These are phyloP conservation scores for Lysandra coridon DNA, from an alignment of 2,888 invertebrate genomes.

Conservation along the genomic window DNA sequence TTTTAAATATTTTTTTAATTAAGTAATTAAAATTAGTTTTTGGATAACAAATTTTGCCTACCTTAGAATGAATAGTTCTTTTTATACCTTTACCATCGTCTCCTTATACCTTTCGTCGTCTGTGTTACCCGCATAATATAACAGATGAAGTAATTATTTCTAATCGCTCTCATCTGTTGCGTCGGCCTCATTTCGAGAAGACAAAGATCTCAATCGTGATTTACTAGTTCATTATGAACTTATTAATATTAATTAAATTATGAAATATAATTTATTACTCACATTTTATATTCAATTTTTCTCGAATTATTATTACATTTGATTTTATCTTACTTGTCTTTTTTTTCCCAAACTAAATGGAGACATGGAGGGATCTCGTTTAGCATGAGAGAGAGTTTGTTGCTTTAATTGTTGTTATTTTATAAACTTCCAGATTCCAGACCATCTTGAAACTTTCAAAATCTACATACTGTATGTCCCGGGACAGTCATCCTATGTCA, in stretches of 20 bases:
- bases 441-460: background rate
- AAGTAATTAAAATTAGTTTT: too few relatives aligned
- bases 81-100: background rate
- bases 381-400: too few relatives aligned
- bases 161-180: slow-evolving; percentile 1
- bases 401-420: background rate
- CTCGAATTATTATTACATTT: too few relatives aligned
- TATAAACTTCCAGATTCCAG: background rate
- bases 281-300: background rate
- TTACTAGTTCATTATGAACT: slow-evolving; percentile 1
- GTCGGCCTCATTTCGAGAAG: slow-evolving; percentile 2
- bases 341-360: background rate
- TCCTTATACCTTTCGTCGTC: background rate
- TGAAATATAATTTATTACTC: background rate
- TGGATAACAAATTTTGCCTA: too few relatives aligned
- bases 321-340: background rate
- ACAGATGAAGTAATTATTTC: background rate
- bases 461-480: background rate
- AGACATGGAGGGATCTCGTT: too few relatives aligned
- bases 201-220: slow-evolving; percentile 5
- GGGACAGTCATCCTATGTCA: too few relatives aligned
- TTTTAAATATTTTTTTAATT: too few relatives aligned
- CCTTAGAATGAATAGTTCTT: too few relatives aligned
- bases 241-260: slow-evolving; percentile 2
- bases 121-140: background rate